phyloP scores from a whole-genome alignment of 2,888 invertebrate genomes.

The Gari tellinella region DNA sequence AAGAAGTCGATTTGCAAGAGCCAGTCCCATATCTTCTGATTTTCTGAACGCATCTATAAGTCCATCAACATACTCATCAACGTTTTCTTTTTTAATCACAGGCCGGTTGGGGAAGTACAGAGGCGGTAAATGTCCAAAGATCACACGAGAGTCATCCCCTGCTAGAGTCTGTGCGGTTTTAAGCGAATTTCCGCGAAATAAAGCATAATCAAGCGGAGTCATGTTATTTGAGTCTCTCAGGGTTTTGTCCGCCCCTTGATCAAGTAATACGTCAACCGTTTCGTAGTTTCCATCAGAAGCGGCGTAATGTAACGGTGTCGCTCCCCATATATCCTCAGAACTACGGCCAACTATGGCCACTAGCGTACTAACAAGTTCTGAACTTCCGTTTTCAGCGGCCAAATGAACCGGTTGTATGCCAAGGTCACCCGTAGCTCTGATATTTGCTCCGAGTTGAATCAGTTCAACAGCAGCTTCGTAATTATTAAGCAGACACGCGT shows the following conservation, averaged over 20 bases:
- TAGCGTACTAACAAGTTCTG: slow-evolving; percentile 2
- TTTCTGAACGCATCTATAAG: slow-evolving; percentile 5
- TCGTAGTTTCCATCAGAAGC: no score
- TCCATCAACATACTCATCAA: slow-evolving; percentile 27
- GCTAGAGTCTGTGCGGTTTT: no score
- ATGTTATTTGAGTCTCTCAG: no score
- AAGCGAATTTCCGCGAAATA: no score
- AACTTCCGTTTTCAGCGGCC: slow-evolving; percentile 30
- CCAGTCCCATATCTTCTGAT: background rate
- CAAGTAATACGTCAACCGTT: no score
- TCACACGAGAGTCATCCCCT: slow-evolving; percentile 1
- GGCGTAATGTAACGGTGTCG: no score
- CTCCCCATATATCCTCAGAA: no score
- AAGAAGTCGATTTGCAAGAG: no score
- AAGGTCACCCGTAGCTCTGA: slow-evolving; percentile 13
- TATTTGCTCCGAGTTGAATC: slow-evolving; percentile 10
- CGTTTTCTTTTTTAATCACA: slow-evolving; percentile 9
- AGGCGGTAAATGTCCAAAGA: slow-evolving; percentile 36
- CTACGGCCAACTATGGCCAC: no score
- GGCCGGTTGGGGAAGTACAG: slow-evolving; percentile 30
- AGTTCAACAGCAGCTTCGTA: slow-evolving; percentile 2
- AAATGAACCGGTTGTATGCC: slow-evolving; percentile 35
- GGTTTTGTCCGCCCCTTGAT: no score
- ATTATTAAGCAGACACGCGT: no score
- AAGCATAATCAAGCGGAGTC: no score